Base-by-base conservation (phyloP, 2,888 invertebrate genomes). In the Proisotoma minuta region DNA sequence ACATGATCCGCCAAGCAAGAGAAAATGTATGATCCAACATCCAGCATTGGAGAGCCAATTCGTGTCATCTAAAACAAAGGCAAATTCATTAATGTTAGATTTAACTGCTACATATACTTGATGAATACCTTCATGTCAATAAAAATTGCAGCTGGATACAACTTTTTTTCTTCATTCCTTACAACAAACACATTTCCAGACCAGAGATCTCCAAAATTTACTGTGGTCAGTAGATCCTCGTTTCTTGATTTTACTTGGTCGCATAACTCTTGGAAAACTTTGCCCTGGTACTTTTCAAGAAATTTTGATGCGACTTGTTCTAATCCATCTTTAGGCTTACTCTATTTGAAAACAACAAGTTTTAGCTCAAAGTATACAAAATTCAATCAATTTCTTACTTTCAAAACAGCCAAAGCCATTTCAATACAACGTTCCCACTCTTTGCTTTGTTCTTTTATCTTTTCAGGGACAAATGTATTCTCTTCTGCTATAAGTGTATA, bases 121-220 rank as follows among this genome's bases (percentile, higher is more conserved):
- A n/a, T n/a, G n/a, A n/a, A 23, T 50, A 54, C 53, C 39, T 3
- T 15, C 29, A 29, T 27, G 5, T 54, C 39, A 4, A 54, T 18
- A 54, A 54, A 34, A 3, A 54, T 20, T 18, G 27, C 20, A 22
- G 22, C 39, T 18, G 27, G 8, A 20, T 54, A 54, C 4, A 12
- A 12, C 22, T 54, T 29, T 22, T 54, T 53, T 27, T 28, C 52
- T 27, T 18, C 23, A 47, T 62, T 24, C 1, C 15, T 8, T 40
- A 43, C 47, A 43, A 62, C 57, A 10, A 62, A n/a, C 1, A 57
- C 24, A 26, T 62, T 62, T 26, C 26, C 43, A 47, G 26, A 47
- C 57, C 51, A 57, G n/a, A 62, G 2, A 27, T 62, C 57, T 3
- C 62, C 62, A 49, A 57, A 57, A 28, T 29, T 47, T 1, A 62